Base-by-base conservation (phyloP, 1,140 invertebrate species). In the Heliothis subflexa region DNA sequence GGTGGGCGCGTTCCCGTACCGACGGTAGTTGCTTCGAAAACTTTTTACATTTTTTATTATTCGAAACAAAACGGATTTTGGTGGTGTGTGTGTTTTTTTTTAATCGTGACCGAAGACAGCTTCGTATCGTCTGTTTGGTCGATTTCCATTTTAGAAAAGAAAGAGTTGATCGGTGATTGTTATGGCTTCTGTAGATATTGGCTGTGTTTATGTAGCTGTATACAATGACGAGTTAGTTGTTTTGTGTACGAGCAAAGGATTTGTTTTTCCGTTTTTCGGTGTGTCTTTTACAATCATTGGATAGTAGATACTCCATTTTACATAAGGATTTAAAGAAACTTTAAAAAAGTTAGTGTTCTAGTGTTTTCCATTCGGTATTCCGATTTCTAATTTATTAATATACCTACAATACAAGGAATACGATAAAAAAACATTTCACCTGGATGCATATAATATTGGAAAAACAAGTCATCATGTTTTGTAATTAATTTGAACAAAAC, bases 11-110 rank as follows among this genome's bases (percentile, higher is more conserved):
- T 91, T 92, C 89, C 84, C 66, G 86, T 80, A 85, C 85, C 91
- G 91, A 90, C 92, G 88, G 91, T 94, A 94, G 92, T 94, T 91
- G 86, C 82, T 82, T 89, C 86, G 86, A 90, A 91, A 89, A 91
- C 55, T 76, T 78, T 78, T 80, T 83, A 78, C 57, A 75, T 85
- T 89, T 89, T 88, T 87, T 83, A 81, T 89, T 85, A 80, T 81
- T 85, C 74, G 83, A 85, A 85, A 89, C 86, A 92, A 91, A 92
- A 93, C 88, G 84, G 73, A 73, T 83, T 88, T 86, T 88, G 85
- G 85, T 84, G 88, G 88, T 88, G 78, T 84, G 82, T 83, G 86
- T 89, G 61, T 84, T 89, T 89, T 91, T 86, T 85, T 83, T 89
- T 80, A 59, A 73, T 71, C 76, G 73, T 79, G 89, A 91, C 91